Evolutionary conservation across 2,888 invertebrate genomes (phyloP).

Genomic region (Caenorhabditis zanzibari): DNA sequence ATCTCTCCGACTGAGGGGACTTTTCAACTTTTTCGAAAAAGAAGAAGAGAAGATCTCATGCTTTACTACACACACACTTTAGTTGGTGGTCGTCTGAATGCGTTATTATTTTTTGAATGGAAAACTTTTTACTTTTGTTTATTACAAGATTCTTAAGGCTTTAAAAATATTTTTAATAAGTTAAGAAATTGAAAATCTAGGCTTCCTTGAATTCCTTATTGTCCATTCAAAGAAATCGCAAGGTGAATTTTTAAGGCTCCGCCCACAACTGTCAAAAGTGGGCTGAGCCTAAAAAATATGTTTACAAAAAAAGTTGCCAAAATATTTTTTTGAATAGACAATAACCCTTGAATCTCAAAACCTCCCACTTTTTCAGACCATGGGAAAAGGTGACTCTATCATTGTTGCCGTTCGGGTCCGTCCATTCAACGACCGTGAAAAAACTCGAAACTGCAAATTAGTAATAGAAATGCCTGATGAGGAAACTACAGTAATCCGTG

Average conservation of each 20-base stretch:
- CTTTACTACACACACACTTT: constrained; percentile 20
- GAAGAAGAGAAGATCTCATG: background rate
- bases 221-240: no score
- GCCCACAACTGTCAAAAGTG: no score
- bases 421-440: constrained; percentile 86
- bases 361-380: background rate
- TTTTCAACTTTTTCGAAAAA: background rate
- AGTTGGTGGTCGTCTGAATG: background rate
- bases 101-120: background rate
- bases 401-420: constrained; percentile 86
- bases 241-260: no score
- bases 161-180: no score
- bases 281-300: no score
- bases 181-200: no score
- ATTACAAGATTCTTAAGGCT: no score
- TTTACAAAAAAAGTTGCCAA: no score
- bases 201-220: no score
- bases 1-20: background rate
- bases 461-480: constrained; percentile 85
- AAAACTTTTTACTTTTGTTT: background rate
- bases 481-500: constrained; percentile 84
- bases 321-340: background rate
- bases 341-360: no score
- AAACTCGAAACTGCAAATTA: constrained; percentile 84
- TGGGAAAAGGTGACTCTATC: constrained; percentile 84